Evolutionary conservation across 92 coral and sea anemone species (phyloP), one percentile per base, ranked within the genome.

Genomic region (Micromussa lordhowensis): DNA sequence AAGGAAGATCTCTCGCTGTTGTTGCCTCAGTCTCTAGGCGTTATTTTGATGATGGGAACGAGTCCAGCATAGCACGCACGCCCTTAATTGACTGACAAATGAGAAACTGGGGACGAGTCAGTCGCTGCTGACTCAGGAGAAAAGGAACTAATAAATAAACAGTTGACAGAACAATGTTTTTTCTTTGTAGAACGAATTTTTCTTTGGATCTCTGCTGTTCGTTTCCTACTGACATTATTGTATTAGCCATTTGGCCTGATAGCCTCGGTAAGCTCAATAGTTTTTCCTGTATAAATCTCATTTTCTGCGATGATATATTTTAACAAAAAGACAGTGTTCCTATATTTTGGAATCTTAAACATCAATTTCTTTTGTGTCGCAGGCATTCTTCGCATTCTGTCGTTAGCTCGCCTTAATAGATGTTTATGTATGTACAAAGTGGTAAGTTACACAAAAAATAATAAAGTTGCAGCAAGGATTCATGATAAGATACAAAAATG

Each of bases 381-480:
- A 95, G 98, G 96, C 53, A 88, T 95, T 58, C 79, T 95, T 18
- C 96, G 95, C 18, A 79, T 92, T 6, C 89, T 95, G 19, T 86
- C 98, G 66, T 78, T 95, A 73, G 92, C 95, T 35, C 88, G 98
- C 29, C 91, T 94, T 4, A 95, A 95, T 88, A 82, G 98, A 84
- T 84, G 96, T 32, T 81, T 94, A 24, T 94, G 94, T 70, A 78
- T 95, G 70, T 95, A 95, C 95, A 93, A 93, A 91, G 53, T 88
- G 61, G 98, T 95, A 82, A 77, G 98, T 87, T n/a, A n/a, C n/a
- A n/a, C n/a, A n/a, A n/a, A n/a, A n/a, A n/a, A n/a, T n/a, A n/a
- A n/a, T n/a, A n/a, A n/a, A n/a, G n/a, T n/a, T n/a, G n/a, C n/a
- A n/a, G n/a, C n/a, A n/a, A n/a, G n/a, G n/a, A n/a, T n/a, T n/a